Evolutionary conservation across 2,888 invertebrate genomes (phyloP), one percentile per base, ranked within the genome.

Genomic region (Synergus itoensis): DNA sequence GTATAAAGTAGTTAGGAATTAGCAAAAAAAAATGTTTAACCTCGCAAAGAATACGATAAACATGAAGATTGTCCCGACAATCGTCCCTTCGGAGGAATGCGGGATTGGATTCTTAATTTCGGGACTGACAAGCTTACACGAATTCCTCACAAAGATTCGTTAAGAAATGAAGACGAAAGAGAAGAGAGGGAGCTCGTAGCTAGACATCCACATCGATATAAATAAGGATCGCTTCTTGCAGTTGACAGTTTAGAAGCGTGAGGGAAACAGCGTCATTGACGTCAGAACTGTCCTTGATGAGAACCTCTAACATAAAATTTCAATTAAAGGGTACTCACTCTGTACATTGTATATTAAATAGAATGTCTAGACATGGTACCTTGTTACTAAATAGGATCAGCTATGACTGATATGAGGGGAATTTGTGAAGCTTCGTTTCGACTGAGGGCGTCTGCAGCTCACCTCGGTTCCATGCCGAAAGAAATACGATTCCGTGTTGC

Each of bases 401-500:
- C 53, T 73, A 73, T 73, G 73, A 73, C 48, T 73, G 84, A 85
- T 84, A 84, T 77, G 82, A 82, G 79, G 83, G 80, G 83, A 83
- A 82, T 81, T 80, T 78, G 79, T 78, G 81, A 77, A 81, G 83
- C 85, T 87, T 84, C 86, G 85, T 84, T 85, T 81, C 82, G 81
- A 85, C 83, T 76, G 28, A 36, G n/a, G 73, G 48, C 69, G 45
- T 45, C n/a, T 53, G 36, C 53, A 79, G 85, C 85, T 86, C 85
- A 83, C 84, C 84, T 85, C 84, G 84, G 80, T 81, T 69, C 67
- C 81, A 80, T 83, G 81, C 86, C 86, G 84, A 88, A 90, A 89
- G 89, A 90, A 89, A 90, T 90, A 90, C 88, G 89, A 90, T 90
- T 90, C 88, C 87, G 87, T 84, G 83, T 87, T 85, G 89, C 86